Base-by-base conservation (phyloP, 2,113 vertebrate genomes). In the Paraplagusia blochii region DNA sequence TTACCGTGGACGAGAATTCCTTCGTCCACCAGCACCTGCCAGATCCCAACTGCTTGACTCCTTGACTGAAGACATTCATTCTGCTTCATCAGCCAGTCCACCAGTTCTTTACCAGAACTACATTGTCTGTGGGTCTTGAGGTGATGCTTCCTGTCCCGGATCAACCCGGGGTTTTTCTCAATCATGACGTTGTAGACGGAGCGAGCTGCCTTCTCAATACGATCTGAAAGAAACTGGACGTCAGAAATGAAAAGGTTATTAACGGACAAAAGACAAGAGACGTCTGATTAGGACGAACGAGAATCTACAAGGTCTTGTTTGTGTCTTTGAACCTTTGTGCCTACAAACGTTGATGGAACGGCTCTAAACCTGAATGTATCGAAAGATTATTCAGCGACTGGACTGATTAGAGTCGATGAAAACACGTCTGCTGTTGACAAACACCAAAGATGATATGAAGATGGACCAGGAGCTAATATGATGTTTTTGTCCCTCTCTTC, bases 11-110 rank as follows among this genome's bases (percentile, higher is more conserved):
- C 83, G 39, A 98, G 82, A 57, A 94, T 90, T 0, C 93, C 93
- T 72, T 94, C 92, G 1, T 98, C 95, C 84, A 98, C 84, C 75
- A 98, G 72, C 69, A 98, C 94, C 68, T 98, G 96, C 90, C 93
- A 95, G 83, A 97, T 85, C 1, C 96, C 96, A 0, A 95, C 85
- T 0, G 91, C 94, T 58, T 97, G 96, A 80, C 88, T 87, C 18
- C 96, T 90, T 0, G 84, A 93, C 54, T 94, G 94, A 7, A 94
- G 56, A 9, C 87, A 79, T 0, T 89, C 85, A 2, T 90, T 91
- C 5, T 93, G 65, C 45, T 87, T 85, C 82, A 96, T 87, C 76
- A 98, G 72, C 84, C 90, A 94, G 11, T 98, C 95, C 34, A 96
- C 94, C 33, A 98, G 86, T 14, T 98, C 95, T 66, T 92, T 92